Conservation (phyloP, 2,888 invertebrate genomes). For the Lymantria dispar region DNA sequence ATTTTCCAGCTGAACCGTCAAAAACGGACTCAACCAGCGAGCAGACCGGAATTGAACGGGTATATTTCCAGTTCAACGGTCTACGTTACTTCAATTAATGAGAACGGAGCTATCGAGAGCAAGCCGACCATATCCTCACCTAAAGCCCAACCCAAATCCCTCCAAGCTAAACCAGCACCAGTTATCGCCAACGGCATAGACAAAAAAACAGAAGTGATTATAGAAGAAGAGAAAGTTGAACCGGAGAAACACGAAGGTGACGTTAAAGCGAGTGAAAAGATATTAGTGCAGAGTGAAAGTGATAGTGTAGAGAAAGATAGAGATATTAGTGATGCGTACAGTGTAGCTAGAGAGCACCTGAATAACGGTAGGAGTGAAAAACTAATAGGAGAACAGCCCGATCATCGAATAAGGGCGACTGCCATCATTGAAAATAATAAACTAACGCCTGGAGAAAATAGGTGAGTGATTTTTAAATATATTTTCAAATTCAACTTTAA, state of each 20-base stretch:
- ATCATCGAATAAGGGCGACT: conserved; percentile 84
- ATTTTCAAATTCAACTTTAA: too few relatives aligned
- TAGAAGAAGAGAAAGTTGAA: conserved; percentile 55
- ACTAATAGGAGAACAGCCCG: conserved; percentile 85
- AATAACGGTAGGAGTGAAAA: conserved; percentile 89
- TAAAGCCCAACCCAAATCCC: conserved; percentile 69
- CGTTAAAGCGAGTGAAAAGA: conserved; percentile 70
- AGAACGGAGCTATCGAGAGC: conserved; percentile 74
- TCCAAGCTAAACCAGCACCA: conserved; percentile 73
- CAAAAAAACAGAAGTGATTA: conserved; percentile 42
- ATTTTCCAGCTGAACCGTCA: conserved; percentile 85
- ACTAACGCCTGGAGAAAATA: conserved; percentile 80
- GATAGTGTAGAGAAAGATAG: conserved; percentile 56
- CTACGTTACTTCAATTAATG: conserved; percentile 89
- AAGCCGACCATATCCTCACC: conserved; percentile 75
- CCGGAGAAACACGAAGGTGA: conserved; percentile 71
- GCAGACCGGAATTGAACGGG: conserved; percentile 87
- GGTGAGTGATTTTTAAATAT: conserved; percentile 63
- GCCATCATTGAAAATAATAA: conserved; percentile 84
- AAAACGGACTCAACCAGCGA: conserved; percentile 76
- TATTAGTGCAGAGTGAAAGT: conserved; percentile 50
- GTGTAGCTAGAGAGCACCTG: conserved; percentile 69
- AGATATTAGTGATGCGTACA: conserved; percentile 73
- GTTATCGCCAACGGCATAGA: conserved; percentile 71
- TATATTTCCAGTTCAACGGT: conserved; percentile 91